phyloP scores from a whole-genome alignment of 2,888 invertebrate species.

The Myopa tessellatipennis region DNA sequence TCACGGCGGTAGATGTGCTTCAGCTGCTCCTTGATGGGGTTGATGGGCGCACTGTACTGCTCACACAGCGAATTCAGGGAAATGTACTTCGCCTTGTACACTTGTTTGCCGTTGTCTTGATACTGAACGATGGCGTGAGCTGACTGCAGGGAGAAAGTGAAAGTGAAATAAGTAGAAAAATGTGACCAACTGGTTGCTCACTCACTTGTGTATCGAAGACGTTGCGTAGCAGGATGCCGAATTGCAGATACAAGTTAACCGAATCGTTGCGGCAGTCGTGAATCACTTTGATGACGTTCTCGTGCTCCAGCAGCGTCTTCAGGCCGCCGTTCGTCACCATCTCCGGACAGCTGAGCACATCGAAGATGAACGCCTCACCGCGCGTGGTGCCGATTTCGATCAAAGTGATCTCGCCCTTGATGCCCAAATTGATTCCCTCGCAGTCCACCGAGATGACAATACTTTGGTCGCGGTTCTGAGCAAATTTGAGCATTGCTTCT shows the following conservation, averaged over 20 bases:
- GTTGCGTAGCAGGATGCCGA: constrained; percentile 82
- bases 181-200: background rate
- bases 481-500: constrained; percentile 77
- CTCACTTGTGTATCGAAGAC: constrained; percentile 90
- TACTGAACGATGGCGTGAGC: constrained; percentile 92
- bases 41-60: constrained; percentile 86
- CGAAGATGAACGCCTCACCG: constrained; percentile 88
- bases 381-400: constrained; percentile 86
- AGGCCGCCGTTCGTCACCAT: constrained; percentile 84
- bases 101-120: constrained; percentile 89
- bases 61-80: constrained; percentile 92
- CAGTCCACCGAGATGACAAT: constrained; percentile 87
- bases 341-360: constrained; percentile 85
- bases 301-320: constrained; percentile 82
- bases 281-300: constrained; percentile 86
- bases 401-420: constrained; percentile 87
- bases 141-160: constrained; percentile 69
- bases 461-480: constrained; percentile 67
- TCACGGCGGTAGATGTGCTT: constrained; percentile 87
- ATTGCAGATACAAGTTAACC: constrained; percentile 86
- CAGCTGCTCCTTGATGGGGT: constrained; percentile 90
- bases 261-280: constrained; percentile 95
- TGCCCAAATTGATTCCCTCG: constrained; percentile 91
- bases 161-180: background rate
- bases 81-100: constrained; percentile 94